Conservation (phyloP, 2,113 vertebrate genomes). For the Pseudorhombus dupliciocellatus region DNA sequence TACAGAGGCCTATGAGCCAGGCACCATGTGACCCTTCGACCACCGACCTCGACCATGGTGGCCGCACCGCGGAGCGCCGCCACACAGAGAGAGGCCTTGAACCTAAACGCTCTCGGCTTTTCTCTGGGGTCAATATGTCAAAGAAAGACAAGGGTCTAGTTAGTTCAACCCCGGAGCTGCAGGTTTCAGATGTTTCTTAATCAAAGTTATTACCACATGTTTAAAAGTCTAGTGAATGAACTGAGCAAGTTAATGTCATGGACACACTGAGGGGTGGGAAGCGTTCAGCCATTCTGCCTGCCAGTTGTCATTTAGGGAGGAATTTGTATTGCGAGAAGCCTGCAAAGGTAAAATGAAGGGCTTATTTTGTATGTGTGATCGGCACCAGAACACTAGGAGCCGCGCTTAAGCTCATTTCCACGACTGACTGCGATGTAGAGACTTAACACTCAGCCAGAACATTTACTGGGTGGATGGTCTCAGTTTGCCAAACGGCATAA, state of each 20-base stretch:
- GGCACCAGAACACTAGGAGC: slow-evolving; percentile 38
- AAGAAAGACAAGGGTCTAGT: slow-evolving; percentile 27
- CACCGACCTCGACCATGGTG: slow-evolving; percentile 61
- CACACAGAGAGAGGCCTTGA: slow-evolving; percentile 69
- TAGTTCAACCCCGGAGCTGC: slow-evolving; percentile 34
- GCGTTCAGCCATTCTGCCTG: slow-evolving; percentile 41
- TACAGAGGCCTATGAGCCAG: slow-evolving; percentile 68
- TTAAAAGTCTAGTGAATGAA: slow-evolving; percentile 38
- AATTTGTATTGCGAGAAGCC: slow-evolving; percentile 40
- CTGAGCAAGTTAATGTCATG: slow-evolving; percentile 31
- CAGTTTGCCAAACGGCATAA: slow-evolving; percentile 68
- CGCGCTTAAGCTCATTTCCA: slow-evolving; percentile 58
- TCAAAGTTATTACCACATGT: slow-evolving; percentile 46
- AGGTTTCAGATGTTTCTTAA: slow-evolving; percentile 49
- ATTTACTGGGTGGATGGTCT: slow-evolving; percentile 74
- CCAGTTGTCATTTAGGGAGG: slow-evolving; percentile 42
- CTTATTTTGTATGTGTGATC: slow-evolving; percentile 49
- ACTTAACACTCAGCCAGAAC: slow-evolving; percentile 71
- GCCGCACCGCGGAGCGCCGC: slow-evolving; percentile 50
- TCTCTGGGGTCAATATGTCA: slow-evolving; percentile 58
- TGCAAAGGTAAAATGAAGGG: slow-evolving; percentile 44
- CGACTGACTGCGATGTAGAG: slow-evolving; percentile 66
- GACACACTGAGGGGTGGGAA: slow-evolving; percentile 15
- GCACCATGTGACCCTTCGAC: slow-evolving; percentile 61
- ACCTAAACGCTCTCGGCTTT: slow-evolving; percentile 42